phyloP scores from a whole-genome alignment of 2,113 vertebrate species.

The Seriola rivoliana region DNA sequence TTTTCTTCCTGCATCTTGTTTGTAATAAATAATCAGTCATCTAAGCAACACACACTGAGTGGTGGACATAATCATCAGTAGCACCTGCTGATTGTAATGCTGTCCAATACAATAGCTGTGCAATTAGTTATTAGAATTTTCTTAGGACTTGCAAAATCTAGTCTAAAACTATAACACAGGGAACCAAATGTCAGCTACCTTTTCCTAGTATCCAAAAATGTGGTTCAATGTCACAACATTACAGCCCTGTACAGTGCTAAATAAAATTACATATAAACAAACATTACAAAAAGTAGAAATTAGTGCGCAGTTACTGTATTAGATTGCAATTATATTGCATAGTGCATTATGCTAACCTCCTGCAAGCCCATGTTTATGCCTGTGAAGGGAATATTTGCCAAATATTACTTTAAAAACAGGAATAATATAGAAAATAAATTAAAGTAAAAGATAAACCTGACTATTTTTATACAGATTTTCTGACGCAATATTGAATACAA shows the following conservation, averaged over 20 bases:
- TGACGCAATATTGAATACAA: too few relatives aligned
- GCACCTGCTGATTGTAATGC: background rate
- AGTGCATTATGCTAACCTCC: background rate
- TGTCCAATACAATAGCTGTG: background rate
- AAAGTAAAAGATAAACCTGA: too few relatives aligned
- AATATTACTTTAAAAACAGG: too few relatives aligned
- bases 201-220: background rate
- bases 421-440: too few relatives aligned
- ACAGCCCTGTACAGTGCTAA: background rate
- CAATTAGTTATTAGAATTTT: background rate
- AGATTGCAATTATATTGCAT: background rate
- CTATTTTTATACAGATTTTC: too few relatives aligned
- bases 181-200: background rate
- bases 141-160: background rate
- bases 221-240: background rate
- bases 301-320: background rate
- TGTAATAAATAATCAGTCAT: constrained; percentile 16
- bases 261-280: background rate
- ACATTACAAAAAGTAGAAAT: background rate
- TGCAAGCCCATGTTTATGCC: background rate
- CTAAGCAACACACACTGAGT: background rate
- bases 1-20: constrained; percentile 17
- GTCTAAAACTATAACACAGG: background rate
- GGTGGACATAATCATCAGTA: constrained; percentile 10
- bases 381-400: too few relatives aligned